Conservation (phyloP, 2,797 vertebrate species). For the Gambelia wislizenii region DNA sequence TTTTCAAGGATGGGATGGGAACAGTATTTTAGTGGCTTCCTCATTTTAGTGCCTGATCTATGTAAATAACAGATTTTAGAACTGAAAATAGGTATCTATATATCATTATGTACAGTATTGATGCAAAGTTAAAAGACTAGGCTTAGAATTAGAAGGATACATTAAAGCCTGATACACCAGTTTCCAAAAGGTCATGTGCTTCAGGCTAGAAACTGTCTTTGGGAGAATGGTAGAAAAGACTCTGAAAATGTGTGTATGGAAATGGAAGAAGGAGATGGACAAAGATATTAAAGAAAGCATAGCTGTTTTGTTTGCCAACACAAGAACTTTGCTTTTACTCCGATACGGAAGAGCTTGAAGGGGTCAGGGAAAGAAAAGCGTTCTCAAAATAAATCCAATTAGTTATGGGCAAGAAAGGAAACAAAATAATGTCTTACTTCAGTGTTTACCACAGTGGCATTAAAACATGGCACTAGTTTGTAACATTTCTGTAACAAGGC, state of each 20-base stretch:
- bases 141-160: background rate
- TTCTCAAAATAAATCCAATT: constrained; percentile 3
- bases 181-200: background rate
- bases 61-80: background rate
- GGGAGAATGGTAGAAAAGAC: background rate
- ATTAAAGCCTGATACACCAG: background rate
- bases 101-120: background rate
- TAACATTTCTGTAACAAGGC: constrained; percentile 35
- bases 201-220: background rate
- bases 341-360: background rate
- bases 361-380: background rate
- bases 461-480: background rate
- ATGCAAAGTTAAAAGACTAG: background rate
- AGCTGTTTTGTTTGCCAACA: background rate
- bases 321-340: background rate
- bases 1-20: background rate
- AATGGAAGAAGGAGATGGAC: background rate
- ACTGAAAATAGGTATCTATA: background rate
- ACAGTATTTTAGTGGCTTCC: background rate
- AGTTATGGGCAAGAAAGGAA: background rate
- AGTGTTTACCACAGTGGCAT: fast-evolving
- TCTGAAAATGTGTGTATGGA: background rate
- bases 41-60: background rate
- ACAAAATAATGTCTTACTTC: background rate
- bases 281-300: background rate